A percentile compares a stretch with the other conserved stretches of the same genome.
Conservation (phyloP, 2,113 vertebrate species). For the Antechinus stuartii region DNA sequence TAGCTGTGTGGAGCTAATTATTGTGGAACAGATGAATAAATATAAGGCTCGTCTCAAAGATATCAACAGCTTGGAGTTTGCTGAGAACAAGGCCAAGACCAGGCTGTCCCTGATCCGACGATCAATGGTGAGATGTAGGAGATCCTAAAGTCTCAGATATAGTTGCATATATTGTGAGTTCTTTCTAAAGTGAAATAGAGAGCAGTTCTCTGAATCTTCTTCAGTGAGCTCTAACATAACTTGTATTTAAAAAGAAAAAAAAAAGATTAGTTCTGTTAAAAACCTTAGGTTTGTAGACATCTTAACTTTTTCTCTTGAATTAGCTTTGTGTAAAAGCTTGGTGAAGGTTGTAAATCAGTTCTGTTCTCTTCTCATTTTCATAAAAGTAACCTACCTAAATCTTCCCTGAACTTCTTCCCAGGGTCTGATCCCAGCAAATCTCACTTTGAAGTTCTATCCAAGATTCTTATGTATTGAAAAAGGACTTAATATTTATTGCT, state of each 20-base stretch:
- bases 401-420: conserved; percentile 59
- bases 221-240: background rate
- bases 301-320: conserved; percentile 39
- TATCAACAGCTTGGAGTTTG: conserved; percentile 97
- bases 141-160: background rate
- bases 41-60: conserved; percentile 97
- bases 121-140: conserved; percentile 93
- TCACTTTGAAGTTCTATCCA: conserved; percentile 39
- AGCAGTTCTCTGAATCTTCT: conserved; percentile 36
- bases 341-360: conserved; percentile 42
- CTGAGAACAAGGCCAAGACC: conserved; percentile 97
- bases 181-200: background rate
- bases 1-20: conserved; percentile 96
- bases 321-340: conserved; percentile 53
- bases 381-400: conserved; percentile 63
- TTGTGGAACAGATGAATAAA: conserved; percentile 98
- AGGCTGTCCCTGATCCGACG: conserved; percentile 94
- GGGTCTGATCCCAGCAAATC: conserved; percentile 7
- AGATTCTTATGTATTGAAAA: background rate
- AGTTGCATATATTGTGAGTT: background rate
- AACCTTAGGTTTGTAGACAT: conserved; percentile 30
- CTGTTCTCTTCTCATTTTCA: conserved; percentile 63
- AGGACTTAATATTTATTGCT: background rate
- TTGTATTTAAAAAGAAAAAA: background rate
- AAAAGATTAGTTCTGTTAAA: background rate